These are phyloP conservation scores for Enteromius radiatus DNA, from an alignment of 2,797 vertebrate species.

Conservation along the genomic window DNA sequence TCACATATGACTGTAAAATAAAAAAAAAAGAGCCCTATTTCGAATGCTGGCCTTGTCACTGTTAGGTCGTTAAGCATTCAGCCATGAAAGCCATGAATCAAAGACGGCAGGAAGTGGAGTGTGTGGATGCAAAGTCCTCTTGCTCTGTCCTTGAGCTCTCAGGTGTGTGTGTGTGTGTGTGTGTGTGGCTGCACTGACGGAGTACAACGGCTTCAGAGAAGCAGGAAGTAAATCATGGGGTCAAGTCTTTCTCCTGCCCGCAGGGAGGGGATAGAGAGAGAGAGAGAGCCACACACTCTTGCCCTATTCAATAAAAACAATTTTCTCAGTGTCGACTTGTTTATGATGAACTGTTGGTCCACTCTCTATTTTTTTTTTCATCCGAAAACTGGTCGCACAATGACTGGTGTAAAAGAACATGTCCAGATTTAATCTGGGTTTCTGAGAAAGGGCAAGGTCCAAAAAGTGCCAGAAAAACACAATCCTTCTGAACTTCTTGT, in stretches of 20 bases:
- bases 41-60: conserved; percentile 28
- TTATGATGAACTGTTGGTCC: conserved; percentile 56
- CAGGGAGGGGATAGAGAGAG: conserved; percentile 43
- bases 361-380: conserved; percentile 22
- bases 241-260: conserved; percentile 62
- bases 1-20: conserved; percentile 15
- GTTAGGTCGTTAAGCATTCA: conserved; percentile 23
- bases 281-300: conserved; percentile 12
- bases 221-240: conserved; percentile 74
- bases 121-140: conserved; percentile 32
- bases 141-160: conserved; percentile 53
- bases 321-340: conserved; percentile 57
- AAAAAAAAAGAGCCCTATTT: conserved; percentile 32
- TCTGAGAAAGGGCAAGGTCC: neutral
- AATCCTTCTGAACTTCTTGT: neutral
- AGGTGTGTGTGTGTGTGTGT: conserved; percentile 2
- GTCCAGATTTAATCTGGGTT: neutral
- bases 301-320: conserved; percentile 57
- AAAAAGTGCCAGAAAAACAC: neutral
- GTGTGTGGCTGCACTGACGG: conserved; percentile 64
- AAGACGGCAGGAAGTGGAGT: conserved; percentile 49
- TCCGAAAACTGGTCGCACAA: conserved; percentile 15
- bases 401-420: neutral
- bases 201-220: conserved; percentile 64
- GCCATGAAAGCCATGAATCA: conserved; percentile 59